A percentile compares a stretch with the other conserved stretches of the same genome.
Conservation (phyloP, 1,140 invertebrate genomes). For the Drosophila orena region DNA sequence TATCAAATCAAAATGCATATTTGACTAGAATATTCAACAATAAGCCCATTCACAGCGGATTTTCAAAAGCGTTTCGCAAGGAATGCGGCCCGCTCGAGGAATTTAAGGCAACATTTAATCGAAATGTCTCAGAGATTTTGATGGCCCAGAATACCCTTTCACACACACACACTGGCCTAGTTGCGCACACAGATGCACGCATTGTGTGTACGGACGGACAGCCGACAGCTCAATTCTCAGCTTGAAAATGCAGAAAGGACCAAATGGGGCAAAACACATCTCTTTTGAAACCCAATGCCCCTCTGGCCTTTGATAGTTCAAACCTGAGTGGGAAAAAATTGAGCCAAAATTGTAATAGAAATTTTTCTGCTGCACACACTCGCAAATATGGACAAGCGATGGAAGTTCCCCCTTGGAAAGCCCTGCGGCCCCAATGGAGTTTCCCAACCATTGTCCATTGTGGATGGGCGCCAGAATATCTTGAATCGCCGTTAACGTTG, state of each 20-base stretch:
- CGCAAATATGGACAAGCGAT: slow-evolving; percentile 26
- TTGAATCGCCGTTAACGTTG: slow-evolving; percentile 17
- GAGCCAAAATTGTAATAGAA: slow-evolving; percentile 49
- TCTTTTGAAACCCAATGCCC: slow-evolving; percentile 32
- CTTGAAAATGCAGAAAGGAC: slow-evolving; percentile 21
- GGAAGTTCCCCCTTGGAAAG: slow-evolving; percentile 13
- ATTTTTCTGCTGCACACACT: slow-evolving; percentile 29
- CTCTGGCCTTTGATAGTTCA: slow-evolving; percentile 51
- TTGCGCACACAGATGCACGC: background rate
- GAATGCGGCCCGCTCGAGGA: slow-evolving; percentile 14
- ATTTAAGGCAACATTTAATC: slow-evolving; percentile 9
- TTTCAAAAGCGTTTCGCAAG: slow-evolving; percentile 6
- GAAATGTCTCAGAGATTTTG: slow-evolving; percentile 15
- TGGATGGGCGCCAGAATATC: background rate
- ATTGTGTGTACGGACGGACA: slow-evolving; percentile 24
- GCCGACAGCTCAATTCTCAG: slow-evolving; percentile 40
- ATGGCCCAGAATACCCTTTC: slow-evolving; percentile 35
- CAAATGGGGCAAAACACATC: slow-evolving; percentile 13
- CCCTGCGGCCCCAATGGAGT: slow-evolving; percentile 11
- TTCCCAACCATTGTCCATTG: slow-evolving; percentile 31
- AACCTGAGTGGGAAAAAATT: slow-evolving; percentile 25
- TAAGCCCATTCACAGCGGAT: background rate
- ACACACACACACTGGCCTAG: background rate
- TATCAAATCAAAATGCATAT: no score
- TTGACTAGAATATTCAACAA: no score